Percentiles rank a stretch among this genome's conserved stretches.
These are phyloP conservation scores for Cebidichthys violaceus DNA, from an alignment of 2,113 vertebrate species.

Conservation along the genomic window DNA sequence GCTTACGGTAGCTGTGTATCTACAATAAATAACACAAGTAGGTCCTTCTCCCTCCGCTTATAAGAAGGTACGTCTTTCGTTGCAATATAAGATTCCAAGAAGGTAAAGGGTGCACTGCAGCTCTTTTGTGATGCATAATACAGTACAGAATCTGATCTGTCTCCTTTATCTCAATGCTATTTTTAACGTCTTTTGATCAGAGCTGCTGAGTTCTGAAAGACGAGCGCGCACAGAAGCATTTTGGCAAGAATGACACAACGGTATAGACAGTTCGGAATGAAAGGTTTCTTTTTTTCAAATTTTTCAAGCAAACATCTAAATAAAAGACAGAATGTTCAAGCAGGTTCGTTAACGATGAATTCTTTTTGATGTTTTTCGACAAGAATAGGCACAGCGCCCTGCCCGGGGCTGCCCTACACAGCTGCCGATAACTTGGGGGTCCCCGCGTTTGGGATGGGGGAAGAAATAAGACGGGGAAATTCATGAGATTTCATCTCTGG, in stretches of 20 bases:
- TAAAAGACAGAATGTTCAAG: slow-evolving; percentile 47
- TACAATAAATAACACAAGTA: slow-evolving; percentile 22
- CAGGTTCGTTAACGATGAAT: slow-evolving; percentile 54
- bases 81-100: slow-evolving; percentile 14
- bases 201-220: slow-evolving; percentile 52
- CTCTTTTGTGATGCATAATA: slow-evolving; percentile 61
- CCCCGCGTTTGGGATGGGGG: neutral
- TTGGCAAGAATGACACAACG: slow-evolving; percentile 50
- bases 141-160: slow-evolving; percentile 40
- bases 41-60: neutral
- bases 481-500: slow-evolving; percentile 13
- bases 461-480: slow-evolving; percentile 13
- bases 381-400: slow-evolving; percentile 18
- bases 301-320: slow-evolving; percentile 60
- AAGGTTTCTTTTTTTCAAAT: slow-evolving; percentile 51
- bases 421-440: slow-evolving; percentile 15
- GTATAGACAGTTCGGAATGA: slow-evolving; percentile 51
- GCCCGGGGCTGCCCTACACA: slow-evolving; percentile 23
- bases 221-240: slow-evolving; percentile 20
- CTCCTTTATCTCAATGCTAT: slow-evolving; percentile 62
- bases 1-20: slow-evolving; percentile 4
- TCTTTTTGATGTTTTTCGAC: slow-evolving; percentile 50
- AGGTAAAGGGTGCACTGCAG: slow-evolving; percentile 38
- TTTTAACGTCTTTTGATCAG: slow-evolving; percentile 70
- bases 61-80: slow-evolving; percentile 22